Percentiles rank a stretch among this genome's conserved stretches.
These are phyloP conservation scores for Agrochola lychnidis DNA, from an alignment of 2,888 invertebrate genomes.

Conservation along the genomic window DNA sequence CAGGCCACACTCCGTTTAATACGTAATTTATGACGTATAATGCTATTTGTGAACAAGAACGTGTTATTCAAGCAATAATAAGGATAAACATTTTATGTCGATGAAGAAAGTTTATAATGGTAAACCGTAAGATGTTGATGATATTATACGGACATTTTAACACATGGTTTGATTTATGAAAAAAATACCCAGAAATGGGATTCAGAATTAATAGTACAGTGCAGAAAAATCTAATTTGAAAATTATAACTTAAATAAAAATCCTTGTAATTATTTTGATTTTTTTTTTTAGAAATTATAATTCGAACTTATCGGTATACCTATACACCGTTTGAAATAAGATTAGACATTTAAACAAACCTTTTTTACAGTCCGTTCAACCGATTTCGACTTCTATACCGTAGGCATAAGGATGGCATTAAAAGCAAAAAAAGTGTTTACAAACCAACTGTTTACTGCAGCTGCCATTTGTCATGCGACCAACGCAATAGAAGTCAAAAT, in stretches of 20 bases:
- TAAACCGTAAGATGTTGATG: not conserved
- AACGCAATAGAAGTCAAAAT: no score
- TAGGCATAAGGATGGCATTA: no score
- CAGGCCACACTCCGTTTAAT: not conserved
- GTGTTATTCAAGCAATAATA: not conserved
- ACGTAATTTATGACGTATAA: slow-evolving; percentile 10
- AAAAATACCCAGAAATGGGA: not conserved
- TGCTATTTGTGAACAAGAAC: not conserved
- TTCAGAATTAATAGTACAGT: not conserved
- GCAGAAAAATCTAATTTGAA: not conserved
- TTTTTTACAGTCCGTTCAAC: no score
- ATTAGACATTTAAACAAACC: no score
- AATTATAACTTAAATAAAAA: not conserved
- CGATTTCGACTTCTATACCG: no score
- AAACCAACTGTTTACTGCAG: no score
- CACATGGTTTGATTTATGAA: not conserved
- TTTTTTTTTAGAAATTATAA: not conserved
- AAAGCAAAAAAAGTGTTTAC: no score
- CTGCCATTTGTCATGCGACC: no score
- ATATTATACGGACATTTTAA: not conserved
- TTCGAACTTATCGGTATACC: not conserved
- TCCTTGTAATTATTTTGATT: not conserved
- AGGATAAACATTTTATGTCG: not conserved
- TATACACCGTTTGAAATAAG: no score
- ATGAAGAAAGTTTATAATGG: not conserved